A percentile compares a stretch with the other conserved stretches of the same genome.
These are phyloP conservation scores for Myzus persicae DNA, from an alignment of 1,140 invertebrate genomes.

Conservation along the genomic window DNA sequence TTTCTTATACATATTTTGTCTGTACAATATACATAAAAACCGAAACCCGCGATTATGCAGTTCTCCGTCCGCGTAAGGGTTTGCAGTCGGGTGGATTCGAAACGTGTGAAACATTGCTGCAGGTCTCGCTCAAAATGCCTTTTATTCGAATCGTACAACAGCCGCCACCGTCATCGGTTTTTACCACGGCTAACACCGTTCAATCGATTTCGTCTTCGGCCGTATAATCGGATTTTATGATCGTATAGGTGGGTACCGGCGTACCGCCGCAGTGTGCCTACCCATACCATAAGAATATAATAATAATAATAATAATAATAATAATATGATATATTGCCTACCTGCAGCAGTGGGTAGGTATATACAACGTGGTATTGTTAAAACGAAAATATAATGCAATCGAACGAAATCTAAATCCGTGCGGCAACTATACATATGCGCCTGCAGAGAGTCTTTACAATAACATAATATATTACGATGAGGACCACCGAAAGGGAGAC, in stretches of 20 bases:
- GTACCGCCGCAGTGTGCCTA: too few relatives aligned
- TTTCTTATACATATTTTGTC: not conserved
- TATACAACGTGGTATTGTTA: not conserved
- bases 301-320: too few relatives aligned
- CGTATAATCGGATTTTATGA: not conserved
- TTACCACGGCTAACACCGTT: not conserved
- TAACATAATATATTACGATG: not conserved
- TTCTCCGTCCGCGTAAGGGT: not conserved
- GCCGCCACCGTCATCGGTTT: not conserved
- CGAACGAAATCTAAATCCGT: not conserved
- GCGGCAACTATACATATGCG: not conserved
- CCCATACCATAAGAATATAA: too few relatives aligned
- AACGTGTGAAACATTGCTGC: not conserved
- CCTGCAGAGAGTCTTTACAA: not conserved
- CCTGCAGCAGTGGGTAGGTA: not conserved
- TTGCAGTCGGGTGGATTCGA: not conserved
- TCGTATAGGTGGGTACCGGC: not conserved
- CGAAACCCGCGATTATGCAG: not conserved
- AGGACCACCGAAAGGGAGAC: not conserved
- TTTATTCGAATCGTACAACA: not conserved
- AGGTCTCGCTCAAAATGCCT: not conserved
- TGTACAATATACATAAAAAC: not conserved
- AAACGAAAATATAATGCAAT: slow-evolving; percentile 18
- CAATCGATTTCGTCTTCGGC: not conserved
- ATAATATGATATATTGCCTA: not conserved